These are phyloP conservation scores for Thaumetopoea pityocampa DNA, from an alignment of 1,140 invertebrate genomes.

Conservation along the genomic window DNA sequence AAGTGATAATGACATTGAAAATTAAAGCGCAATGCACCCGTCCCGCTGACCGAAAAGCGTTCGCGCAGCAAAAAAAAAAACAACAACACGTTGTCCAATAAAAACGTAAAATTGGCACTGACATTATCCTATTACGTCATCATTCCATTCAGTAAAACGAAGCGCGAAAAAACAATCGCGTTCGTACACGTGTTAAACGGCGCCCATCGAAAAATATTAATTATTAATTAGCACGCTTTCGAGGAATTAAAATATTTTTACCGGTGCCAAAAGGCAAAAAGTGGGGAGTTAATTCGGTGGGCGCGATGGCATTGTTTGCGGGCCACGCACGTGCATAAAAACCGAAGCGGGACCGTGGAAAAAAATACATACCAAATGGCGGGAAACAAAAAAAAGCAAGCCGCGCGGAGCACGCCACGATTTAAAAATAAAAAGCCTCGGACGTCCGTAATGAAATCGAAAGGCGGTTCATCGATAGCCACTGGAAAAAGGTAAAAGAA, in stretches of 20 bases:
- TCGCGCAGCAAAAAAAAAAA: constrained; percentile 61
- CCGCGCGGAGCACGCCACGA: constrained; percentile 62
- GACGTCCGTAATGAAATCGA: constrained; percentile 74
- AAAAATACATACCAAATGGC: constrained; percentile 60
- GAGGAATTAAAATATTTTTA: constrained; percentile 74
- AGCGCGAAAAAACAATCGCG: constrained; percentile 68
- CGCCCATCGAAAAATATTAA: constrained; percentile 68
- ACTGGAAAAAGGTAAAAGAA: constrained; percentile 73
- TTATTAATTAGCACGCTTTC: constrained; percentile 69
- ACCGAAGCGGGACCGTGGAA: constrained; percentile 49
- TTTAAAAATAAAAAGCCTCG: constrained; percentile 73
- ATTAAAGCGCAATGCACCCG: constrained; percentile 69
- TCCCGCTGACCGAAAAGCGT: constrained; percentile 65
- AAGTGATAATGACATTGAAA: constrained; percentile 75
- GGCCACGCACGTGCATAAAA: constrained; percentile 64
- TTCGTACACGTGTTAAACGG: constrained; percentile 66
- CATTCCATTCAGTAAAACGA: constrained; percentile 72
- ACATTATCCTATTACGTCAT: constrained; percentile 75
- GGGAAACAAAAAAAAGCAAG: constrained; percentile 50
- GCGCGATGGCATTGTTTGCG: constrained; percentile 71
- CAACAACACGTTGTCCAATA: constrained; percentile 67
- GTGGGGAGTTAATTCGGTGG: constrained; percentile 69
- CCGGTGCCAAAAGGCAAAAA: constrained; percentile 68
- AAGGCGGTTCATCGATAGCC: constrained; percentile 73
- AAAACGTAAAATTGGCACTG: constrained; percentile 73